Evolutionary conservation across 2,113 vertebrate species (phyloP).

Genomic region (Galeopterus variegatus): DNA sequence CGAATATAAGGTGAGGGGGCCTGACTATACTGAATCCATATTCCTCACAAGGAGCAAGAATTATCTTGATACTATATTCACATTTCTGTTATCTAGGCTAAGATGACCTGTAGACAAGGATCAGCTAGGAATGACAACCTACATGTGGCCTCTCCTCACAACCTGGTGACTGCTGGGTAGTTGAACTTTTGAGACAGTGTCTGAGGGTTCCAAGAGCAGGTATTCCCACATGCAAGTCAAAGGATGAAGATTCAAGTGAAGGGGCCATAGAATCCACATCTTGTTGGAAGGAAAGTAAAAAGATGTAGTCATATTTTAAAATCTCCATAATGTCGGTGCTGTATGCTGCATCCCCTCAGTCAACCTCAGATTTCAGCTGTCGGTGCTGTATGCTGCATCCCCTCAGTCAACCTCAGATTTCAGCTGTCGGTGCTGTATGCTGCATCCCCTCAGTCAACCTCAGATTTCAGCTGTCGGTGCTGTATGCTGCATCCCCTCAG

Average conservation of each 20-base stretch:
- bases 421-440: background rate
- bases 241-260: background rate
- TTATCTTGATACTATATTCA: background rate
- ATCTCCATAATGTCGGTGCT: fast-evolving
- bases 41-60: background rate
- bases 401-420: background rate
- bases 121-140: background rate
- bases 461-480: no score
- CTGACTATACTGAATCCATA: no score
- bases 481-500: no score
- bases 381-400: no score
- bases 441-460: no score
- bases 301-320: background rate
- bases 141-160: background rate
- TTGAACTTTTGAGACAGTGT: background rate
- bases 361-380: background rate
- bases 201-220: background rate
- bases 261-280: background rate
- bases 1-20: no score
- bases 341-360: no score
- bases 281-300: background rate
- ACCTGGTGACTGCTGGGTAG: background rate
- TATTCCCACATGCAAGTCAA: background rate
- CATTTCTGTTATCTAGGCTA: background rate
- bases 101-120: background rate